Evolutionary conservation across 1,140 invertebrate genomes (phyloP), one percentile per base, ranked within the genome.

Genomic region (Euura lappo): DNA sequence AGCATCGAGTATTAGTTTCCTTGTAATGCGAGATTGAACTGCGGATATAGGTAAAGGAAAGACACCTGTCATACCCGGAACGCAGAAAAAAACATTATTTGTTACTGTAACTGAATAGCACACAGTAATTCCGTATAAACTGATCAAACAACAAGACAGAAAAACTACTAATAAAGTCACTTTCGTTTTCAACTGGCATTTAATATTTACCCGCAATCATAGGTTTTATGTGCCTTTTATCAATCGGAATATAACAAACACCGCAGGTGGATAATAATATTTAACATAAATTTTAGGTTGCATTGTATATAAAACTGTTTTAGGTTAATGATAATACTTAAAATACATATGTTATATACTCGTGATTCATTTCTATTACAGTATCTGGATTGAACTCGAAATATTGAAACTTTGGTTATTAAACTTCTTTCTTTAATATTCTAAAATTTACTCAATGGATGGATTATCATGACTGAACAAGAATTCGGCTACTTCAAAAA

Each of bases 61-160:
- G 3, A 60, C 13, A 60, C 51, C 13, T 11, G 8, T 60, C 13
- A 28, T 28, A 51, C 44, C 64, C 66, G 13, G 45, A 69, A 45
- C 13, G 73, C 71, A 74, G 65, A 47, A 73, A 43, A 13, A 77
- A 72, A 64, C 69, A 73, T 71, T 72, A 60, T 78, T 77, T 77
- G 74, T 78, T 77, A 78, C 46, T 77, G 72, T 77, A 77, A 76
- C 75, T 77, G 76, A 76, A 76, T 76, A 77, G 76, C 72, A 77
- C 74, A 77, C 76, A 75, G 75, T 77, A 77, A 79, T 79, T 79
- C 77, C 78, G 72, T 77, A 79, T 79, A 74, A 79, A 77, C 72
- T 76, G 78, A 79, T 72, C 76, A 72, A 76, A 77, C 74, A 74
- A 76, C 76, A 47, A 72, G 77, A 77, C 74, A 79, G 77, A 79